These are phyloP conservation scores for Danio kyathit DNA, from an alignment of 2,797 vertebrate species.

Conservation along the genomic window DNA sequence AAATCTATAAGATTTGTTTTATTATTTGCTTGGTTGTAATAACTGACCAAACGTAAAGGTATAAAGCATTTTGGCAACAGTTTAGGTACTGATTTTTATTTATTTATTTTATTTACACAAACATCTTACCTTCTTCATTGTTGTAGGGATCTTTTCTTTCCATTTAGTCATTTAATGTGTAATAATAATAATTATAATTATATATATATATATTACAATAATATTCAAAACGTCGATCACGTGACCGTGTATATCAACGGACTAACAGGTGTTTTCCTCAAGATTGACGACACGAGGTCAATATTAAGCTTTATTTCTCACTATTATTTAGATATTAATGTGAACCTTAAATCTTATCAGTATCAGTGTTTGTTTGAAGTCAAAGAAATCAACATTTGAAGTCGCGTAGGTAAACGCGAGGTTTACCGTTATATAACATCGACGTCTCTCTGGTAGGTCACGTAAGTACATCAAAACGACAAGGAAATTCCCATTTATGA, in stretches of 20 bases:
- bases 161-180: too few species aligned
- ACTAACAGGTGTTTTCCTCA: not conserved
- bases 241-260: slow-evolving; percentile 84
- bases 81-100: too few species aligned
- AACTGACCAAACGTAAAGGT: too few species aligned
- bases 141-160: too few species aligned
- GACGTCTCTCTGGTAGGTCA: slow-evolving; percentile 77
- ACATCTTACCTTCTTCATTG: too few species aligned
- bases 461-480: not conserved
- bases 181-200: too few species aligned
- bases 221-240: slow-evolving; percentile 93
- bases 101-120: too few species aligned
- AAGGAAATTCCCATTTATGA: not conserved
- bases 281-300: slow-evolving; percentile 63
- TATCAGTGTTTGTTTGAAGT: slow-evolving; percentile 48
- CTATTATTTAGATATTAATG: not conserved
- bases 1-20: too few species aligned
- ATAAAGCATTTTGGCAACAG: too few species aligned
- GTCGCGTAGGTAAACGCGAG: slow-evolving; percentile 92
- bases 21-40: too few species aligned
- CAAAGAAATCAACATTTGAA: slow-evolving; percentile 93
- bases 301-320: not conserved
- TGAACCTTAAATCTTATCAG: not conserved
- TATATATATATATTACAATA: slow-evolving; percentile 79
- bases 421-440: slow-evolving; percentile 74